phyloP scores from a whole-genome alignment of 1,140 invertebrate genomes.

The Pygmarrhopalites habei region DNA sequence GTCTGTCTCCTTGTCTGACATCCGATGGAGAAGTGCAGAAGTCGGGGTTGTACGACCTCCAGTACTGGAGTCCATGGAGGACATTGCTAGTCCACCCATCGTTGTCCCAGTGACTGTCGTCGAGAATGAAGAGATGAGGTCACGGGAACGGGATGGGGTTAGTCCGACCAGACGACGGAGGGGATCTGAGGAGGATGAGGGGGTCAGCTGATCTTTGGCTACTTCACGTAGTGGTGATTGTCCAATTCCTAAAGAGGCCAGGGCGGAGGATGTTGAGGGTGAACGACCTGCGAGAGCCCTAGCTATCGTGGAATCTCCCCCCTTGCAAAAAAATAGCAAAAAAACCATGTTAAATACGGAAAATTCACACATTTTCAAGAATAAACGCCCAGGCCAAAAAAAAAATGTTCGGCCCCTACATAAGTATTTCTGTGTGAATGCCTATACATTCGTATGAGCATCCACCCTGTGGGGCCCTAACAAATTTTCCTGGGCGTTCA shows the following conservation, averaged over 20 bases:
- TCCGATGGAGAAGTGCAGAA: conserved; percentile 28
- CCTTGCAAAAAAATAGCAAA: too few species aligned
- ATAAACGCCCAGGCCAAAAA: too few species aligned
- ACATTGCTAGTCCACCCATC: conserved; percentile 14
- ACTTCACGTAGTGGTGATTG: conserved; percentile 39
- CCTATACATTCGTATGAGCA: too few species aligned
- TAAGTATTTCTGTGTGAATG: conserved; percentile 41
- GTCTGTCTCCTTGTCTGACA: conserved; percentile 27
- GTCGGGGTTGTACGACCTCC: conserved; percentile 32
- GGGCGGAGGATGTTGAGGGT: conserved; percentile 42
- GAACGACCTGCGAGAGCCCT: conserved; percentile 34
- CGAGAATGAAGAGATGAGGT: conserved; percentile 29
- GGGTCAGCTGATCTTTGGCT: conserved; percentile 42
- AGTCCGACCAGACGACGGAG: conserved; percentile 36
- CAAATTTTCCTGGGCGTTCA: too few species aligned
- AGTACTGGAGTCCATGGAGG: background rate
- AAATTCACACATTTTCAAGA: too few species aligned
- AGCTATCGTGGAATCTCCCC: conserved; percentile 39
- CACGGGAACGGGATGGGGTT: conserved; percentile 37
- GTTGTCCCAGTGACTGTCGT: conserved; percentile 5
- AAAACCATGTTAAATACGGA: too few species aligned
- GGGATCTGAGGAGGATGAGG: conserved; percentile 33
- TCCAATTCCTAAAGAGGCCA: conserved; percentile 45
- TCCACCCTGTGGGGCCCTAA: too few species aligned
- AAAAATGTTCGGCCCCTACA: conserved; percentile 42